Evolutionary conservation across 2,797 vertebrate genomes (phyloP).

Genomic region (Enteromius radiatus): DNA sequence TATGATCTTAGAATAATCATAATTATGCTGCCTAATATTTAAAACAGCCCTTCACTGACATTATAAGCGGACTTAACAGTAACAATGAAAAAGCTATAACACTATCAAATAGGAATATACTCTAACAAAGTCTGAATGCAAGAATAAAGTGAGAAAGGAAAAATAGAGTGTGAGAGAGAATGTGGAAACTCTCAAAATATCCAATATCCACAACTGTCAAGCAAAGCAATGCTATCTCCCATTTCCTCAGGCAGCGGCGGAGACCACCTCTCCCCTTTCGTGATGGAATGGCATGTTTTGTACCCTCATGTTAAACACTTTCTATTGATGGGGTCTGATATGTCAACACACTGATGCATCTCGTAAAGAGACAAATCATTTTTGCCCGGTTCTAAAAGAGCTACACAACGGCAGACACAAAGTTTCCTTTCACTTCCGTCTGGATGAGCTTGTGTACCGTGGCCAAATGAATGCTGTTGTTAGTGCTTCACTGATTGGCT

Average conservation of each 20-base stretch:
- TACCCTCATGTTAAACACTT: constrained; percentile 43
- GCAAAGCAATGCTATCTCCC: constrained; percentile 40
- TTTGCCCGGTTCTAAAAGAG: constrained; percentile 34
- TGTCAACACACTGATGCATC: constrained; percentile 47
- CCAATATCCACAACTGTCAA: constrained; percentile 53
- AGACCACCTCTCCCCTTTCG: constrained; percentile 36
- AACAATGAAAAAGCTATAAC: background rate
- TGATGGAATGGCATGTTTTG: constrained; percentile 35
- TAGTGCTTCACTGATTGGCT: constrained; percentile 52
- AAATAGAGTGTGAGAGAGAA: constrained; percentile 24
- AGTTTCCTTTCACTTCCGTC: constrained; percentile 30
- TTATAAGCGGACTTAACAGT: background rate
- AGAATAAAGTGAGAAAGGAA: background rate
- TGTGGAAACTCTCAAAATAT: constrained; percentile 31
- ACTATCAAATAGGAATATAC: background rate
- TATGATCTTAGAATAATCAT: background rate
- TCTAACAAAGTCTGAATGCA: background rate
- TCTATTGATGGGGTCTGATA: constrained; percentile 47
- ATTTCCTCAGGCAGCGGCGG: constrained; percentile 12
- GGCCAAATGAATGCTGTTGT: constrained; percentile 32
- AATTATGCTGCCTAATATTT: background rate
- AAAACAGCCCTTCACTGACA: background rate
- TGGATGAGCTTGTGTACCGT: constrained; percentile 30
- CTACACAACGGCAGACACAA: constrained; percentile 23
- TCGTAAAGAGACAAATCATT: constrained; percentile 36